Evolutionary conservation across 1,140 invertebrate genomes (phyloP), one percentile per base, ranked within the genome.

Genomic region (Drosophila elegans): DNA sequence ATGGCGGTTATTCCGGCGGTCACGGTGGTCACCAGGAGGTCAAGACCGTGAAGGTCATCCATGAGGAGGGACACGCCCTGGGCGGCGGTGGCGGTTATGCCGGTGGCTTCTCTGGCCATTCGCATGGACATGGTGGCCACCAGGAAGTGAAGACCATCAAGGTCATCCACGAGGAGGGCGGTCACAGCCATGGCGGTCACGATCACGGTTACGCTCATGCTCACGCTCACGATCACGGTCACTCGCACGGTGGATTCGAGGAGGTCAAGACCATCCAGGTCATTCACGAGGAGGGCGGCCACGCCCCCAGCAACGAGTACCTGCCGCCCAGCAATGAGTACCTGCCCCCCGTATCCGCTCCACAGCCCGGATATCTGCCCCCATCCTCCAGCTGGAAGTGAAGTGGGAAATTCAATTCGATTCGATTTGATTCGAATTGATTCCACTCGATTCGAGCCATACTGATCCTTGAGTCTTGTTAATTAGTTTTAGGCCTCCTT

Each of bases 141-240:
- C 64, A 77, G 38, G 77, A 84, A 21, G 76, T 91, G 2, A 91
- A 91, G 44, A 86, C 74, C 16, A 80, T 91, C 13, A 86, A 90
- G 53, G 90, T 91, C 6, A 91, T 91, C 53, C 90, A 91, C 6
- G 74, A 91, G 56, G 85, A 91, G 51, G 75, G 51, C 25, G 73
- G 78, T 32, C 66, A 72, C 41, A 69, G 48, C 5, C 76, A 78
- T 29, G 68, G 48, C 16, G 59, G 69, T 53, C 48, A 51, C 13
- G 80, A 78, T 21, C 68, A 38, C 29, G 67, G 56, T 32, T 45
- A 60, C 42, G 74, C 60, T 38, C 62, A 38, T 46, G 68, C 52
- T 16, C 63, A 80, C 13, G 63, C 16, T 21, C 68, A 38, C 29
- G 67, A 52, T 32, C 51, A 60, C 42, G 74, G 64, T 38, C 62